Evolutionary conservation across 2,888 invertebrate species (phyloP), one percentile per base, ranked within the genome.

Genomic region (Argyresthia goedartella): DNA sequence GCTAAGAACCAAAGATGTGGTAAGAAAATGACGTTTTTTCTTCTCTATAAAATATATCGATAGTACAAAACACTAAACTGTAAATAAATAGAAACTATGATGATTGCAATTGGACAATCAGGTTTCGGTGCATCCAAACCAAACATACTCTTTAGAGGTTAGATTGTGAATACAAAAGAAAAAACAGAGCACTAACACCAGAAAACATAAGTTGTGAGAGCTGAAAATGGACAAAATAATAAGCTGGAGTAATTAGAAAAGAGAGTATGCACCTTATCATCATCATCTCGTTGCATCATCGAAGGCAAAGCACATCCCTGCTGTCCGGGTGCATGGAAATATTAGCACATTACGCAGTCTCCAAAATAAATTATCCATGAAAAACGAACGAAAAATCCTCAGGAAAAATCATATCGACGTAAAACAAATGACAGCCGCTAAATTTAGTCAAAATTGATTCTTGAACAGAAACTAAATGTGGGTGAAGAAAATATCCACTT

Each of bases 201-300:
- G 34, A 44, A 11, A 16, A 34, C 34, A 34, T 25, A 25, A 25
- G 2, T 25, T 25, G 25, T 47, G 11, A 47, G 48, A 36, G 13
- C 15, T 14, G 10, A 15, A 48, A 35, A 10, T 14, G 36, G 14
- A 35, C n/a, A 44, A 4, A 8, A 14, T 15, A 44, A 44, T 25
- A 44, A 15, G n/a, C 4, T 1, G 13, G 2, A 49, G n/a, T 25
- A 41, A 45, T 53, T 52, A 46, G 46, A 45, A 41, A 57, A 55
- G 44, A 59, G 54, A 56, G 56, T 56, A 56, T 71, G 76, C 79
- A 86, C 85, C 85, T 85, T 86, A 81, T 84, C 78, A 75, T 85
- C 84, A 81, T 84, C 78, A 76, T 85, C 84, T 73, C 81, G 84
- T 81, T 86, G 85, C 85, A 85, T 84, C 81, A 81, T 81, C 77